Base-by-base conservation (phyloP, 2,888 invertebrate species). In the Eulithis prunata region DNA sequence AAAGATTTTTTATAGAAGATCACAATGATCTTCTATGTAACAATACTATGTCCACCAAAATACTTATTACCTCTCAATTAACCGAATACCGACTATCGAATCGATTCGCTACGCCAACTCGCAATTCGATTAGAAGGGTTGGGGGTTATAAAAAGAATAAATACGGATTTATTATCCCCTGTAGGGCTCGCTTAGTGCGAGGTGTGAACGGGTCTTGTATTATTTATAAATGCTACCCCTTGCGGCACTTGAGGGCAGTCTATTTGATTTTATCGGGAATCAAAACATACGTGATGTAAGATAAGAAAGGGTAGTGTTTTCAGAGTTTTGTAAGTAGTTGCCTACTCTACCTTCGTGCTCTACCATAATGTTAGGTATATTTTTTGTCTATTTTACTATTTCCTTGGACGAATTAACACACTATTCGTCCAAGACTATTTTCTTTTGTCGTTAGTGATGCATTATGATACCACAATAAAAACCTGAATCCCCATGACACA, bases 161-260 rank as follows among this genome's bases (percentile, higher is more conserved):
- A 92, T 90, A 91, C 87, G 91, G 91, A 93, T 93, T 93, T 93
- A 93, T 93, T 90, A 90, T 89, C 85, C 93, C 92, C 91, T 87
- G 86, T 88, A 90, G 93, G 84, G 82, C 78, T 68, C 85, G 85
- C 87, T 91, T 90, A 90, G 89, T 81, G 83, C 77, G 79, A 91
- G 89, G 92, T 91, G 93, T 81, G 91, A 91, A 91, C 88, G 83
- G 79, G 82, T 82, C 82, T 83, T 93, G 89, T 87, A 89, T 89
- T 92, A 92, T 93, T 93, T 89, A 91, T 89, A 62, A 14, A n/a
- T 28, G 13, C 75, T 53, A 81, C 75, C 74, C 81, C 78, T 78
- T 76, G 54, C 75, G 77, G 79, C 84, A 80, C 87, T 82, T 88
- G 89, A 84, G 91, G 90, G 80, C 80, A 81, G 84, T 81, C 82